phyloP scores from a whole-genome alignment of 2,797 vertebrate genomes.

The Cephalopachus bancanus region DNA sequence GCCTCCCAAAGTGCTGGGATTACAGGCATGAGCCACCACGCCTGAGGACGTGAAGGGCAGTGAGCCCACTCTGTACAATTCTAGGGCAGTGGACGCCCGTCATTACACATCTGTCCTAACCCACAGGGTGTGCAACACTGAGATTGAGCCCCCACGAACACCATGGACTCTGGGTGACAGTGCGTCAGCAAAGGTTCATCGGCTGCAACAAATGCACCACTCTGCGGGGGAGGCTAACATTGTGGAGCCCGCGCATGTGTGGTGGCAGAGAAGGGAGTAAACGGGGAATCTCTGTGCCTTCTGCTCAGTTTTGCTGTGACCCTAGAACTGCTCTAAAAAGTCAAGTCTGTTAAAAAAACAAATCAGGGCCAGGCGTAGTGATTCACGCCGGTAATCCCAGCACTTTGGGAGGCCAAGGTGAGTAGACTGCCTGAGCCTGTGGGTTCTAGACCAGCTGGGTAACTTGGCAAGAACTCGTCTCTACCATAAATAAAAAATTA shows the following conservation, averaged over 20 bases:
- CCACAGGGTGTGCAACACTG: not conserved
- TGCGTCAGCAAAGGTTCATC: accelerated
- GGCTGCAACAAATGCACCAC: not conserved
- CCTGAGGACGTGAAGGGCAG: too few species aligned
- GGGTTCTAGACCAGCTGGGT: too few species aligned
- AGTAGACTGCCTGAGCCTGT: too few species aligned
- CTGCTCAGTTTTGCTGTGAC: not conserved
- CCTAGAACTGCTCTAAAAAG: not conserved
- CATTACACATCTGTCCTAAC: not conserved
- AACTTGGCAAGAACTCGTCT: too few species aligned
- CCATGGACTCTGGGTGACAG: not conserved
- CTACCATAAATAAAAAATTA: too few species aligned
- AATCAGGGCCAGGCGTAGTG: not conserved
- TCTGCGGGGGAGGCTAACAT: not conserved
- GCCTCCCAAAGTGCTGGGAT: too few species aligned
- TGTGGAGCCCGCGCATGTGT: accelerated
- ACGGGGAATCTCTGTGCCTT: not conserved
- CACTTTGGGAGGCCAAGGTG: too few species aligned
- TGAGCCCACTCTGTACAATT: not conserved
- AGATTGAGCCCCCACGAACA: not conserved
- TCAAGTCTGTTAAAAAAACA: not conserved
- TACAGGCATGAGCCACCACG: too few species aligned
- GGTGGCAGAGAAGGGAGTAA: too few species aligned
- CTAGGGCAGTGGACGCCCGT: too few species aligned
- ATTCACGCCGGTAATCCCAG: too few species aligned